phyloP scores from a whole-genome alignment of 1,140 invertebrate genomes.

The Dendrolimus kikuchii region DNA sequence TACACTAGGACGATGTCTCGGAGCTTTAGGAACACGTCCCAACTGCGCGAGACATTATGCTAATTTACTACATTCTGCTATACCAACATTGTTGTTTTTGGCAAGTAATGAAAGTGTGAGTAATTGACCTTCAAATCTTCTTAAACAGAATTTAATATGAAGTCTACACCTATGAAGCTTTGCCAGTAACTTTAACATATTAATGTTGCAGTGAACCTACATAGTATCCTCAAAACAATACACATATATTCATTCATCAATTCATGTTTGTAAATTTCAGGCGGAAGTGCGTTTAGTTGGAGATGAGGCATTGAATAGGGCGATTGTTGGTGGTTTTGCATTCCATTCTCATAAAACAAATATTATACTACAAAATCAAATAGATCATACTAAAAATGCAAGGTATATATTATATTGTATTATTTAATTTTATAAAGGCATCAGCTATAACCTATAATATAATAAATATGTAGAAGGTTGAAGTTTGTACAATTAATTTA shows the following conservation, averaged over 20 bases:
- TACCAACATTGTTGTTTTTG: slow-evolving; percentile 53
- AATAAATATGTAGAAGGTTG: too few relatives aligned
- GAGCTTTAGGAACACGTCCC: slow-evolving; percentile 53
- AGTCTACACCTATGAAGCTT: too few relatives aligned
- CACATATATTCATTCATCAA: not conserved
- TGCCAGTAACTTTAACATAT: too few relatives aligned
- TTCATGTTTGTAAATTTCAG: slow-evolving; percentile 28
- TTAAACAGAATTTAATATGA: slow-evolving; percentile 2
- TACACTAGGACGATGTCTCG: slow-evolving; percentile 58
- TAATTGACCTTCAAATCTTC: slow-evolving; percentile 13
- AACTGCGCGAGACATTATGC: slow-evolving; percentile 60
- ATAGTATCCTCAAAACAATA: not conserved
- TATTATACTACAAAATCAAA: slow-evolving; percentile 60
- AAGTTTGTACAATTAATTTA: too few relatives aligned
- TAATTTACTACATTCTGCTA: slow-evolving; percentile 54
- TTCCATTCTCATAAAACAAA: slow-evolving; percentile 66
- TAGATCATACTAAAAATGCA: slow-evolving; percentile 58
- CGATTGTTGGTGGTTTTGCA: slow-evolving; percentile 59
- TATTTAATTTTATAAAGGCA: too few relatives aligned
- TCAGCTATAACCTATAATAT: too few relatives aligned
- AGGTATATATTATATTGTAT: slow-evolving; percentile 28
- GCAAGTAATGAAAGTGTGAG: slow-evolving; percentile 67
- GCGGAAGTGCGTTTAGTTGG: slow-evolving; percentile 64
- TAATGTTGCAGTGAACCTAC: too few relatives aligned
- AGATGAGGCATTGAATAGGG: slow-evolving; percentile 65